A percentile compares a stretch with the other conserved stretches of the same genome.
These are phyloP conservation scores for Chouioia cunea DNA, from an alignment of 2,888 invertebrate species.

Conservation along the genomic window DNA sequence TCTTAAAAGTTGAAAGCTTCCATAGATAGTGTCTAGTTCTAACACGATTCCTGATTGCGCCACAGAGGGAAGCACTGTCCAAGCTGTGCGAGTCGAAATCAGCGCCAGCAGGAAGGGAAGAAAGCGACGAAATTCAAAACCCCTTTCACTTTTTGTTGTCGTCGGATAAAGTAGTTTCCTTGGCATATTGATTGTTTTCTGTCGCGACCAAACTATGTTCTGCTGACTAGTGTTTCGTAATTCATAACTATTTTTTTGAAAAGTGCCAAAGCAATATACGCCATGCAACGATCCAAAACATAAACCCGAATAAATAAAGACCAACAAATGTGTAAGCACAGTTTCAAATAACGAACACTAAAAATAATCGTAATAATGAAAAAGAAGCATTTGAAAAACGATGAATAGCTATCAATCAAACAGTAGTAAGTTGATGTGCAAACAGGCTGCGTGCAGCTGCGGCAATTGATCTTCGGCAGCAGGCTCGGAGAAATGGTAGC, in stretches of 20 bases:
- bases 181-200: conserved; percentile 46
- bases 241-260: too few relatives aligned
- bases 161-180: conserved; percentile 59
- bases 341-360: too few relatives aligned
- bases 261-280: too few relatives aligned
- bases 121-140: conserved; percentile 58
- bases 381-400: neutral
- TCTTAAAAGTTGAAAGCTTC: neutral
- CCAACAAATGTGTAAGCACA: too few relatives aligned
- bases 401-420: too few relatives aligned
- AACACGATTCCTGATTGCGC: conserved; percentile 51
- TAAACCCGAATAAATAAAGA: too few relatives aligned
- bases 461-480: neutral
- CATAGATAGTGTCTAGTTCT: neutral
- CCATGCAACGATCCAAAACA: too few relatives aligned
- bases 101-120: conserved; percentile 58
- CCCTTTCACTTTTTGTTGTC: conserved; percentile 55
- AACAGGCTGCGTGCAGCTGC: too few relatives aligned
- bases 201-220: neutral
- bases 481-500: neutral
- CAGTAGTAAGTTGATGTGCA: too few relatives aligned
- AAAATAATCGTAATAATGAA: neutral
- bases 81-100: conserved; percentile 52
- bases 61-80: conserved; percentile 61
- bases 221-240: too few relatives aligned